Percentiles rank a stretch among this genome's conserved stretches.
Conservation (phyloP, 2,888 invertebrate species). For the Hofmannophila pseudospretella region DNA sequence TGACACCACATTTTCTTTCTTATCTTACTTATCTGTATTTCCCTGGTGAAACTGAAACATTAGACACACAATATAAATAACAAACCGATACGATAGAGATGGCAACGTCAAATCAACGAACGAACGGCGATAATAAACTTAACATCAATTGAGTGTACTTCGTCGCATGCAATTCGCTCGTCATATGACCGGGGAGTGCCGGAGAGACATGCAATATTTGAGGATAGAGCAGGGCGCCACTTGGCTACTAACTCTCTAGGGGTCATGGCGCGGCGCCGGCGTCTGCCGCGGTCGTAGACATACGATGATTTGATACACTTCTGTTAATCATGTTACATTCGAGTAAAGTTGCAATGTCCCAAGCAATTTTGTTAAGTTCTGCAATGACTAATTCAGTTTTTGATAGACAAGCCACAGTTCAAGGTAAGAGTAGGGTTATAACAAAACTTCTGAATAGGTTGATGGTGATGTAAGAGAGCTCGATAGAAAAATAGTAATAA, state of each 20-base stretch:
- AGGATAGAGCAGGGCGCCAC: conserved; percentile 34
- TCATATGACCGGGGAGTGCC: conserved; percentile 20
- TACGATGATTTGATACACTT: conserved; percentile 6
- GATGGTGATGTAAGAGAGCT: too few relatives aligned
- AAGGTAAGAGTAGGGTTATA: too few relatives aligned
- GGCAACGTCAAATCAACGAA: conserved; percentile 14
- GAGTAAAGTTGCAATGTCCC: too few relatives aligned
- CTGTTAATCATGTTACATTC: conserved; percentile 1
- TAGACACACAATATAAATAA: background rate
- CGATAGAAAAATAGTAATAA: too few relatives aligned
- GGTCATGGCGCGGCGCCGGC: conserved; percentile 8
- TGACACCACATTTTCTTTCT: background rate
- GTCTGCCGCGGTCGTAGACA: conserved; percentile 2
- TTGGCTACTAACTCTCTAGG: background rate
- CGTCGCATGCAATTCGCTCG: conserved; percentile 17
- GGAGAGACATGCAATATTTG: conserved; percentile 33
- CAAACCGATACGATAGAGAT: too few relatives aligned
- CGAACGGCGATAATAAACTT: conserved; percentile 24
- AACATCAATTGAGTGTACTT: conserved; percentile 29
- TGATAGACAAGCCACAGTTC: too few relatives aligned
- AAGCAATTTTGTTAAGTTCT: too few relatives aligned
- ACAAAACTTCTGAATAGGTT: too few relatives aligned
- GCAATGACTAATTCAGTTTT: too few relatives aligned
- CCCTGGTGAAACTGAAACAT: background rate
- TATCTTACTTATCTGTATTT: background rate